Evolutionary conservation across 2,888 invertebrate species (phyloP).

Genomic region (Spialia ferax): DNA sequence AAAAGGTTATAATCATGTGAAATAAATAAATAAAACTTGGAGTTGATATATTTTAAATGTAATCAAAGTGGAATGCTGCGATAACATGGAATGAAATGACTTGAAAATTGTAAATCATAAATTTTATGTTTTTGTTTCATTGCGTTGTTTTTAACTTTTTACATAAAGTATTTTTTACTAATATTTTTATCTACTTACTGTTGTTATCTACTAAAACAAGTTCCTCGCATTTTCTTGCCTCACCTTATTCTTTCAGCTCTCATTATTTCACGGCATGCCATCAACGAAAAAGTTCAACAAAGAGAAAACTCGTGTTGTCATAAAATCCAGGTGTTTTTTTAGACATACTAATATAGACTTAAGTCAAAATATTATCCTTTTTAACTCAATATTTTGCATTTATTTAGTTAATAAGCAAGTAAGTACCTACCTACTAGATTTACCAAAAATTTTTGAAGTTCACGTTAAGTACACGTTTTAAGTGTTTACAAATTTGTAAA

Average conservation of each 20-base stretch:
- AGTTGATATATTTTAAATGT: too few species aligned
- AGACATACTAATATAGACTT: conserved; percentile 16
- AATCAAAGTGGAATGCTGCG: not conserved
- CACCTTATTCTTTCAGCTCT: conserved; percentile 46
- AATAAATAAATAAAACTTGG: too few species aligned
- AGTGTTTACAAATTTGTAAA: too few species aligned
- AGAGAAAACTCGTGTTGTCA: conserved; percentile 36
- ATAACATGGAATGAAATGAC: not conserved
- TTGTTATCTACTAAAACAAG: conserved; percentile 3
- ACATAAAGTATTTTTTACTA: not conserved
- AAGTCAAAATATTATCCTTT: conserved; percentile 9
- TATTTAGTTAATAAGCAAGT: too few species aligned
- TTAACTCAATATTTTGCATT: too few species aligned
- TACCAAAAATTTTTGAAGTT: too few species aligned
- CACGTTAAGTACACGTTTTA: too few species aligned
- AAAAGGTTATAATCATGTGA: too few species aligned
- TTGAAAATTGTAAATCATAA: not conserved
- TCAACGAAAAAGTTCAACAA: conserved; percentile 43
- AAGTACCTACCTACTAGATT: too few species aligned
- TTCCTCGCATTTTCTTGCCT: conserved; percentile 45
- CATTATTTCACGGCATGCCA: conserved; percentile 50
- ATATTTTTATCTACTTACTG: not conserved
- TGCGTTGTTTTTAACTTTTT: not conserved
- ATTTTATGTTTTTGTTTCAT: not conserved
- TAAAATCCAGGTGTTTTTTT: conserved; percentile 28